Evolutionary conservation across 2,888 invertebrate genomes (phyloP), one percentile per base, ranked within the genome.

Genomic region (Latheticus oryzae): DNA sequence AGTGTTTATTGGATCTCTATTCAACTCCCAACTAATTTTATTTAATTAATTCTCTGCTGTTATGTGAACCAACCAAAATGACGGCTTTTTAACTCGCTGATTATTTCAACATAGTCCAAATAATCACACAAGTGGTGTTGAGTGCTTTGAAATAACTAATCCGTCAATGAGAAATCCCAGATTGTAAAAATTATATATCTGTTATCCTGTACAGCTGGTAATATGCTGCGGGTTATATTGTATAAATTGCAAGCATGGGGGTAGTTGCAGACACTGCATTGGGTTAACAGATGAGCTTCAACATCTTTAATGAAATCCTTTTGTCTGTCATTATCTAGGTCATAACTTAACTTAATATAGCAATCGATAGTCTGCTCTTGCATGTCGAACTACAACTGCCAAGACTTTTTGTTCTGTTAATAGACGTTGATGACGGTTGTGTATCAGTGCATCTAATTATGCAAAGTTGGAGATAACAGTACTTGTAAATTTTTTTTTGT

Each of bases 251-350:
- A 47, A 47, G 24, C 33, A 59, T 59, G 43, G 45, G 54, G 59
- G 54, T 51, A 52, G 54, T n/a, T 48, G 26, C 40, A 42, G 58
- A 53, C 35, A 52, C 35, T 58, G 35, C 17, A 53, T n/a, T 17
- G 8, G 43, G 37, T 21, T 16, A 50, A 50, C 43, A 43, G 54
- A 59, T 28, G 56, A 52, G 52, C 57, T 56, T 40, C 13, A 42
- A 57, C 52, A 32, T 53, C 57, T 60, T 51, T 56, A 60, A 52
- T 55, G 55, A 56, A 60, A 55, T 43, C 51, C 54, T 60, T n/a
- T 60, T 60, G 57, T 58, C 38, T 24, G 33, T 38, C 53, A 58
- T 35, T 53, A 60, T 60, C 57, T 42, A 11, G 5, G 32, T 42
- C 23, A 37, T 48, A 52, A 52, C 40, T 60, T 60, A 48, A 15